Evolutionary conservation across 2,888 invertebrate genomes (phyloP), one percentile per base, ranked within the genome.

Genomic region (Thalpophila matura): DNA sequence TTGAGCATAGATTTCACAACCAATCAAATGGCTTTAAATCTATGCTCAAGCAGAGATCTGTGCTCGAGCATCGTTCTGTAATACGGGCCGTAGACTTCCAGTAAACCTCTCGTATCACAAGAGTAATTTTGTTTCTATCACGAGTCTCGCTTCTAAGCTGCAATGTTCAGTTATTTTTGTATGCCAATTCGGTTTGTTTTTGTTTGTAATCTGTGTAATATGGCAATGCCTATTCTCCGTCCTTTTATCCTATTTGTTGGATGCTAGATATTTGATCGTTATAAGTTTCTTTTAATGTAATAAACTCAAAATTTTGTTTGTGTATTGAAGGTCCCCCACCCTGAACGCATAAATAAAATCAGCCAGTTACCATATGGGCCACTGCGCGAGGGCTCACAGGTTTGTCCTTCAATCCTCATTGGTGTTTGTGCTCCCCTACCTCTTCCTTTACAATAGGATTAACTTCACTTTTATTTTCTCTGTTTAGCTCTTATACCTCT

Each of bases 261-360:
- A 85, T 92, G 89, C 86, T 92, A 90, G 88, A 84, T 83, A 84
- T 81, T 87, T 84, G 46, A 78, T 85, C 78, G 72, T 74, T 82
- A 76, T 86, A 85, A 84, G 64, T 81, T 82, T 82, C 74, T 82
- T 81, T 64, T 80, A 88, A 85, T 82, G 84, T 89, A 85, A 88
- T 89, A 87, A 90, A 93, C 86, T 91, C 91, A 85, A 90, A 89
- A 91, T 91, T 92, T 87, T 95, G 92, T 91, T 95, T 95, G 92
- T 96, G 95, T 96, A 95, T 96, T 95, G 91, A 96, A 96, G 96
- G 96, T 96, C 92, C 95, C 96, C 92, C 96, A 96, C 93, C 96
- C 95, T 92, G 95, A 95, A 94, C 94, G 95, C 94, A 92, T 95
- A 86, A 95, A 93, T 95, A 95, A 95, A 95, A 95, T 94, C 89